Evolutionary conservation across 2,797 vertebrate species (phyloP), one percentile per base, ranked within the genome.

Genomic region (Myotis findleyi): DNA sequence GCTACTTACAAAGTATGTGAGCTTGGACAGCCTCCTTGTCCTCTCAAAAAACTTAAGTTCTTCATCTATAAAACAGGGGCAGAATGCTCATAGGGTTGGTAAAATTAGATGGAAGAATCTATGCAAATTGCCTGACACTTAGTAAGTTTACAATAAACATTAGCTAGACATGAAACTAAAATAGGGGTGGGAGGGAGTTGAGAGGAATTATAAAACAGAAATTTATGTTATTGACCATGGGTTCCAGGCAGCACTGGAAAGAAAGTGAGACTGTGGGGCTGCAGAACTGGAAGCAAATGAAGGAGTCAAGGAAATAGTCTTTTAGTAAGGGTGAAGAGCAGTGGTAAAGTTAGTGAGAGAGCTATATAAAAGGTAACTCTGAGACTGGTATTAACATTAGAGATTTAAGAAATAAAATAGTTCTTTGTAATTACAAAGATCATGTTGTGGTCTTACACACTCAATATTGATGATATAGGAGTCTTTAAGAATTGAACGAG

Each of bases 341-440:
- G 17, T 66, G n/a, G 20, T 71, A 76, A 81, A 85, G 18, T 30
- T 20, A 85, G 53, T 59, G 1, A 83, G 11, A 47, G 1, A 79
- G n/a, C 8, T 64, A 13, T 49, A 49, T 18, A 41, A 89, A 64
- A 88, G 36, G 16, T 83, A 75, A 55, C 4, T 76, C 62, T 59
- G 49, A 87, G 41, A 87, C 23, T 55, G 14, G 12, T 69, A 69
- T 83, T 93, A 57, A 88, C 23, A 82, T 88, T 68, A 86, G 55
- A 88, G 17, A 88, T 30, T 57, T 85, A 82, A 85, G 69, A 82
- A 30, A 57, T 66, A 30, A 55, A 85, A 77, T 7, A 44, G 55
- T 82, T 92, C 38, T 93, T 82, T 7, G 86, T 69, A 83, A 83
- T 87, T 87, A 76, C n/a, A 80, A 69, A 79, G 72, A 59, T 21